These are phyloP conservation scores for Oryzias celebensis DNA, from an alignment of 2,113 vertebrate genomes.

Conservation along the genomic window DNA sequence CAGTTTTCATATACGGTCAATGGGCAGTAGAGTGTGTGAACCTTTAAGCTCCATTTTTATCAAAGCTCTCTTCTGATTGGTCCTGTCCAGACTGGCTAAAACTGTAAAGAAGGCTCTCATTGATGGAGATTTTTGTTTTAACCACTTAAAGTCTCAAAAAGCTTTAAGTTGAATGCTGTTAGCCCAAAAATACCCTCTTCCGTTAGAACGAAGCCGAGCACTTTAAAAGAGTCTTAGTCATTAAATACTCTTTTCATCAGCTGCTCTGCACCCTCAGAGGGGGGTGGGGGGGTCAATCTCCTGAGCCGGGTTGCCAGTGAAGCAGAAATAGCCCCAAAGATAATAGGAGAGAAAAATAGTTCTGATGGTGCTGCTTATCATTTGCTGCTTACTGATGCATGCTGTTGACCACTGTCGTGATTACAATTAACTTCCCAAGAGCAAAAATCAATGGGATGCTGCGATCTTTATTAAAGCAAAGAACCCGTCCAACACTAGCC, in stretches of 20 bases:
- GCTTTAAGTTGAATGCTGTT: constrained; percentile 20
- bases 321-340: constrained; percentile 14
- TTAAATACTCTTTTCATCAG: constrained; percentile 35
- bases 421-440: constrained; percentile 60
- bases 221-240: constrained; percentile 30
- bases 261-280: constrained; percentile 9
- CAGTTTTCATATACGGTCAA: no score
- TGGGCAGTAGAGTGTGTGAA: no score
- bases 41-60: no score
- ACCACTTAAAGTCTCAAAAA: constrained; percentile 27
- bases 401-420: constrained; percentile 22
- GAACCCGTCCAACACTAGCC: constrained; percentile 6
- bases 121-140: constrained; percentile 12
- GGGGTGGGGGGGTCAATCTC: constrained; percentile 39
- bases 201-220: constrained; percentile 5
- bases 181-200: constrained; percentile 18
- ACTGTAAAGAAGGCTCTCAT: constrained; percentile 7
- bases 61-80: neutral
- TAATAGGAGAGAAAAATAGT: constrained; percentile 19
- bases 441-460: constrained; percentile 55
- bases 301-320: neutral
- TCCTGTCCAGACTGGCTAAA: neutral
- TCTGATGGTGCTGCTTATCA: constrained; percentile 10
- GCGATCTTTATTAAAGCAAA: constrained; percentile 39
- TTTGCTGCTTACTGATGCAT: constrained; percentile 17